Evolutionary conservation across 2,113 vertebrate genomes (phyloP), one percentile per base, ranked within the genome.

Genomic region (Pseudopodoces humilis): DNA sequence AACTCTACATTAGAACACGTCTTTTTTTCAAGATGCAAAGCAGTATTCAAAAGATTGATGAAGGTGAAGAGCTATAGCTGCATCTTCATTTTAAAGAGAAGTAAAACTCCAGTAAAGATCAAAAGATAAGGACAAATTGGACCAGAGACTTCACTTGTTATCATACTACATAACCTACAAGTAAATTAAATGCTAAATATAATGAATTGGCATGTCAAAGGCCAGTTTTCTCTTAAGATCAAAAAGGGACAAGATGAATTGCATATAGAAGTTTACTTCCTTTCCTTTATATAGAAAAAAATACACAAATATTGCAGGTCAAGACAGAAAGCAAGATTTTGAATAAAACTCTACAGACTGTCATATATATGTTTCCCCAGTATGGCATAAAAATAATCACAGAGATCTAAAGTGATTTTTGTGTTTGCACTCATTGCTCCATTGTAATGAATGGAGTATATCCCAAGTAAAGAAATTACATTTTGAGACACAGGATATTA

Each of bases 21-120:
- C 12, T 75, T 87, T 84, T 53, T 95, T 79, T 93, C 93, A 96
- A 87, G 83, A 74, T 70, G 62, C 70, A 95, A 95, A 93, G 79
- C 28, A 94, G 3, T 20, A 82, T 83, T 92, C 88, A 95, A 94
- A 84, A 37, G 55, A 71, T 46, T 90, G 74, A 80, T 71, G 77
- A 95, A 92, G 60, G 22, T 67, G 82, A 67, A 92, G 59, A 82
- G 27, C 56, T 55, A 39, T 15, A 63, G 78, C 14, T 68, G 7
- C 10, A 55, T 27, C n/a, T 77, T 74, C 37, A 64, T 74, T 93
- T 71, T 56, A 95, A 88, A 91, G 22, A 95, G 25, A 75, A 70
- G 30, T 58, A 86, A 74, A 95, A 69, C 22, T 75, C 80, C 43
- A 33, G 23, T 79, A 56, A 65, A 86, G 63, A 85, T 93, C 44